Percentiles rank a stretch among this genome's conserved stretches.
Conservation (phyloP, 2,113 vertebrate genomes). For the Psilopsiagon aymara region DNA sequence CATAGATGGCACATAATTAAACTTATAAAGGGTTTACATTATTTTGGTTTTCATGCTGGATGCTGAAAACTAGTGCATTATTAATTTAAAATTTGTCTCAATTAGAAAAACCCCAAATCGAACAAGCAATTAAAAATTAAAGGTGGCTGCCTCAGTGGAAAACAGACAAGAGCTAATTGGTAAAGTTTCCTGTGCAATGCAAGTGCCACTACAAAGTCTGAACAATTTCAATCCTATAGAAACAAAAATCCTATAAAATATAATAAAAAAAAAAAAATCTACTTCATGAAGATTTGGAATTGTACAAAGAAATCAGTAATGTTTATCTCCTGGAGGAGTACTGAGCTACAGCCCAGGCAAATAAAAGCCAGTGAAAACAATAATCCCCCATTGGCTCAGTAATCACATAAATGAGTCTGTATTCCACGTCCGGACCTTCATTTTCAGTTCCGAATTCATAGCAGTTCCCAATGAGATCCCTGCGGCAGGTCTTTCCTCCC, state of each 20-base stretch:
- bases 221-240: background rate
- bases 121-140: conserved; percentile 63
- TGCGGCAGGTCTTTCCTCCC: background rate
- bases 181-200: background rate
- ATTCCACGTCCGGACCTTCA: background rate
- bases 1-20: conserved; percentile 69
- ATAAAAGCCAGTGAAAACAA: background rate
- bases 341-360: background rate
- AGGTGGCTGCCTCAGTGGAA: conserved; percentile 33
- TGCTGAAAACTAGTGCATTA: conserved; percentile 43
- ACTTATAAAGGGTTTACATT: conserved; percentile 43
- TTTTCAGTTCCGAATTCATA: background rate
- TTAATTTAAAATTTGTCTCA: conserved; percentile 57
- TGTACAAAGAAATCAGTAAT: background rate
- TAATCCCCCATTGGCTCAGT: background rate
- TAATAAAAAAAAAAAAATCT: background rate
- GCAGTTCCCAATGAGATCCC: background rate
- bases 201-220: background rate
- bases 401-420: accelerated
- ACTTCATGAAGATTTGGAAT: background rate
- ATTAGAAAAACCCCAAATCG: conserved; percentile 38
- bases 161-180: conserved; percentile 5
- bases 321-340: background rate
- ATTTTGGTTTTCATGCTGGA: conserved; percentile 43
- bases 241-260: background rate